Evolutionary conservation across 2,797 vertebrate species (phyloP), one percentile per base, ranked within the genome.

Genomic region (Catostomus latipinnis): DNA sequence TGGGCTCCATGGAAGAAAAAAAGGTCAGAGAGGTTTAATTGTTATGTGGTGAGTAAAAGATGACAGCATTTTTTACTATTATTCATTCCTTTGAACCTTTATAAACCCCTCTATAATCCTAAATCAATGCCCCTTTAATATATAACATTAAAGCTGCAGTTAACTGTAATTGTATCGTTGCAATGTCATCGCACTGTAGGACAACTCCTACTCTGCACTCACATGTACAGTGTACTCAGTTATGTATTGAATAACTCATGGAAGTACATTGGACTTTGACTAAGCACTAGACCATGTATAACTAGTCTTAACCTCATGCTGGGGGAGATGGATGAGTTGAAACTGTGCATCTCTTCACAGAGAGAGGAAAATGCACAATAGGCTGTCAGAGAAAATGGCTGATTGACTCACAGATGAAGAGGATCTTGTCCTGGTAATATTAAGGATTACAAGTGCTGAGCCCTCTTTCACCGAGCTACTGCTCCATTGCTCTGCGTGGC

Each of bases 341-440:
- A 76, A 76, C 57, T 78, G 71, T 50, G 67, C 45, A 46, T 63
- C 7, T 22, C 63, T 80, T 52, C 45, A 74, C 70, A 62, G 60
- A 65, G 46, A 66, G 45, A 75, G 71, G 72, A 53, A 70, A 80
- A 80, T 56, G 57, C 49, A 77, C 67, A 62, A 62, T 78, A 74
- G 50, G 34, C 57, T 78, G 81, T 74, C 81, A 86, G 86, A 91
- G 89, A 92, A 91, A 89, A 91, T 88, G 91, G 90, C 85, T 86
- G 87, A 89, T 92, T 91, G 88, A 88, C 85, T 88, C 90, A 88
- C 87, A 93, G 91, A 93, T 93, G 92, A 92, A 93, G 90, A 92
- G 87, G 86, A 89, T 86, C 87, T 88, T 90, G 89, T 93, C 93
- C 87, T 90, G 87, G 89, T 90, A 91, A 92, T 91, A 88, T 91